Base-by-base conservation (phyloP, 2,113 vertebrate genomes). In the Muscicapa adusta region DNA sequence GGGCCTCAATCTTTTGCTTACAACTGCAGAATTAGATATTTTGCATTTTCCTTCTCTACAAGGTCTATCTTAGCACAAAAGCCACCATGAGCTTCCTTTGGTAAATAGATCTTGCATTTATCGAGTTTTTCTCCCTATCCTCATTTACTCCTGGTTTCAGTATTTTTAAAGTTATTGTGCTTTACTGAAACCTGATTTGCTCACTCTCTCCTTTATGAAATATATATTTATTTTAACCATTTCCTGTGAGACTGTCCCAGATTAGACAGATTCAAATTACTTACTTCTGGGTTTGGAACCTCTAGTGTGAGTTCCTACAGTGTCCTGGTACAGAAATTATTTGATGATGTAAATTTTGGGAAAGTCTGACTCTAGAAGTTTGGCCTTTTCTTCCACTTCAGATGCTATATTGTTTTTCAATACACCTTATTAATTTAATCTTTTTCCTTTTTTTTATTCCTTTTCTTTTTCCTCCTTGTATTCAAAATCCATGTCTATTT, bases 371-470 rank as follows among this genome's bases (percentile, higher is more conserved):
- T 73, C n/a, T 34, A 10, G 8, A 11, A 60, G 7, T 40, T 47
- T 78, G 33, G 18, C 10, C 8, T 82, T 82, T 89, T 73, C 22
- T 85, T 63, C 34, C 16, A 26, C 24, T 24, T 88, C 16, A 54
- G 14, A 40, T 58, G 4, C 34, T 57, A 20, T 31, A 7, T 48
- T 53, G 1, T 31, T 76, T 67, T 81, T 58, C 31, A 63, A 23
- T 60, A 29, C 0, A 1, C 5, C 67, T 48, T 68, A 43, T 58
- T 62, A 45, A 18, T 48, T 40, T 23, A 5, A 2, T 17, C 40
- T 48, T 68, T 68, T 56, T 8, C 5, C 3, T 2, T 5, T 72
- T 66, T 38, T 12, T 15, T 15, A 1, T 6, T 2, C 8, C 4
- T 18, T 60, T 10, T 13, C 5, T 34, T 45, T 77, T 47, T 3